Evolutionary conservation across 2,113 vertebrate species (phyloP).

Genomic region (Hypocryptadius cinnamomeus): DNA sequence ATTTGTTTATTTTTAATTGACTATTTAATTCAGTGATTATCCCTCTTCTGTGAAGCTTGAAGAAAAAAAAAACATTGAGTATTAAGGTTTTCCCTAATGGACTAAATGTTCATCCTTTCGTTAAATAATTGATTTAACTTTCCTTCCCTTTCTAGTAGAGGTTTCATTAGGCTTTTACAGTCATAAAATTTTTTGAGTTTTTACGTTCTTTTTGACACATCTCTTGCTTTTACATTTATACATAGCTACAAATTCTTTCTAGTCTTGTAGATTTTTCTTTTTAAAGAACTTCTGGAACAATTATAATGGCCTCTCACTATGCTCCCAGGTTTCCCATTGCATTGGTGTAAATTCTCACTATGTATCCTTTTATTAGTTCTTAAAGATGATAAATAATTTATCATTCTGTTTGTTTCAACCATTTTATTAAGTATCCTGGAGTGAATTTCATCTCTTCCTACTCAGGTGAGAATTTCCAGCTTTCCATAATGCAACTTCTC

Average conservation of each 20-base stretch:
- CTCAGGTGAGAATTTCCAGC: not conserved
- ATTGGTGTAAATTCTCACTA: not conserved
- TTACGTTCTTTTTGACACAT: not conserved
- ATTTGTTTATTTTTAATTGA: not conserved
- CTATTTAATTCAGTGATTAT: not conserved
- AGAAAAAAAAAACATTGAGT: not conserved
- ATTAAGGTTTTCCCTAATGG: not conserved
- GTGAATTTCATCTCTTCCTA: not conserved
- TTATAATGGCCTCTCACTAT: not conserved
- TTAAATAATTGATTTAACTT: not conserved
- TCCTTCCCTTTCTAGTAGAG: not conserved
- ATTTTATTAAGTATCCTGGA: not conserved
- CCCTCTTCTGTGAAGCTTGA: not conserved
- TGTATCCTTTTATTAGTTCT: not conserved
- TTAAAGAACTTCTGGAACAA: not conserved
- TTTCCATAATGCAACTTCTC: not conserved
- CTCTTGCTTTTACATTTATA: not conserved
- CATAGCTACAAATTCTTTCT: not conserved
- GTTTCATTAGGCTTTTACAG: not conserved
- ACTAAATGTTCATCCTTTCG: not conserved
- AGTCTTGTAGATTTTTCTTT: not conserved
- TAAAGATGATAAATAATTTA: not conserved
- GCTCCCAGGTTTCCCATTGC: not conserved
- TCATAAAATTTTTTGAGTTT: not conserved
- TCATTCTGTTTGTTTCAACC: not conserved